Evolutionary conservation across 1,140 invertebrate genomes (phyloP).

Genomic region (Tetramorium alpestre): DNA sequence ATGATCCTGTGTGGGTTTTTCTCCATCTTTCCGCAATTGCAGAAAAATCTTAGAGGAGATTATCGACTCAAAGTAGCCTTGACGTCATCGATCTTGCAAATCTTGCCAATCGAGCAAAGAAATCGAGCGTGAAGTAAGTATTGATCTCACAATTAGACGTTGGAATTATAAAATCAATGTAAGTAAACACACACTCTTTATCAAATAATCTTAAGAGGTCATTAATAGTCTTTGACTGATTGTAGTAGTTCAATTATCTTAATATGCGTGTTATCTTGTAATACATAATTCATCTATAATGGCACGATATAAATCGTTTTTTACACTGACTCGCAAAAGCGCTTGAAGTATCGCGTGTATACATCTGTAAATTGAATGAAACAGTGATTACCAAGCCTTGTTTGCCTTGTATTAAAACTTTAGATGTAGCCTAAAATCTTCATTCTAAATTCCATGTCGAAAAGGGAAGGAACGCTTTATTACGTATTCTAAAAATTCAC

Average conservation of each 20-base stretch:
- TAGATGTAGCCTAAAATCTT: not conserved
- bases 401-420: not conserved
- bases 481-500: not conserved
- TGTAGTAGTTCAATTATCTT: not conserved
- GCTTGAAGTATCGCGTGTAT: not conserved
- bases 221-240: not conserved
- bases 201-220: not conserved
- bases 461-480: not conserved
- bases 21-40: not conserved
- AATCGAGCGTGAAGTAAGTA: not conserved
- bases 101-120: not conserved
- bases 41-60: not conserved
- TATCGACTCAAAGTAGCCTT: not conserved
- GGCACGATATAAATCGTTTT: not conserved
- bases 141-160: not conserved
- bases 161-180: not conserved
- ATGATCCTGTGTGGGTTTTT: not conserved
- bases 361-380: not conserved
- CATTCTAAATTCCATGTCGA: not conserved
- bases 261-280: not conserved
- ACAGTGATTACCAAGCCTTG: too few species aligned
- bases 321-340: not conserved
- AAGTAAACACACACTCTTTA: not conserved
- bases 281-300: not conserved
- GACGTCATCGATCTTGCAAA: not conserved